phyloP scores from a whole-genome alignment of 2,113 vertebrate species.

The Delphinapterus leucas region DNA sequence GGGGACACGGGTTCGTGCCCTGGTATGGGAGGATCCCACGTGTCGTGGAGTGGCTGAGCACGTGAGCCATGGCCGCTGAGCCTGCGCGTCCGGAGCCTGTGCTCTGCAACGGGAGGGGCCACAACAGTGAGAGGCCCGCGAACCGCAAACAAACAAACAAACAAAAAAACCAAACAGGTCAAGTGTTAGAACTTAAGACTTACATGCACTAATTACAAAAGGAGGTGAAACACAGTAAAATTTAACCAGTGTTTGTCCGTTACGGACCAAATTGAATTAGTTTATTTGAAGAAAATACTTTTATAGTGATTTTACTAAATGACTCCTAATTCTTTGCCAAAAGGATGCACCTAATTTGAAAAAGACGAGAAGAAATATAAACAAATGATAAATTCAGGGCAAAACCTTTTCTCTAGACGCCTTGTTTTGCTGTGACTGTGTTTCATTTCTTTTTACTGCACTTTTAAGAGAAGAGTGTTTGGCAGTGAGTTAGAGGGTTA shows the following conservation, averaged over 20 bases:
- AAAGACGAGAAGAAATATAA: constrained; percentile 48
- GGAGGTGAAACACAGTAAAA: background rate
- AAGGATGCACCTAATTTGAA: background rate
- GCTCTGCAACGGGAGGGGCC: too few species aligned
- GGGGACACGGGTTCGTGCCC: too few species aligned
- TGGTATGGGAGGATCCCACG: too few species aligned
- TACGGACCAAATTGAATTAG: background rate
- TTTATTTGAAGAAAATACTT: constrained; percentile 37
- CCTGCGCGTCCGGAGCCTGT: too few species aligned
- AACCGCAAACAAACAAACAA: too few species aligned
- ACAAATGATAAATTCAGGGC: constrained; percentile 61
- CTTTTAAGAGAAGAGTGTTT: constrained; percentile 53
- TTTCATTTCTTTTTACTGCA: constrained; percentile 58
- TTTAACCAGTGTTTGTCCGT: background rate
- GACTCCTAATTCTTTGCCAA: background rate
- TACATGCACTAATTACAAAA: background rate
- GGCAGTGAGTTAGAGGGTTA: constrained; percentile 31
- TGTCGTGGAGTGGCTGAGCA: too few species aligned
- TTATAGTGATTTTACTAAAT: constrained; percentile 14
- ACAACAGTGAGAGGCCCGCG: too few species aligned
- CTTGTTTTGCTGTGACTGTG: constrained; percentile 39
- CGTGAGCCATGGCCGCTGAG: too few species aligned
- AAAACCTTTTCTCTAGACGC: constrained; percentile 44
- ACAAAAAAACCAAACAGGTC: background rate
- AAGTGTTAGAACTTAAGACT: background rate